These are phyloP conservation scores for Drosophila neocordata DNA, from an alignment of 1,140 invertebrate genomes.

Conservation along the genomic window DNA sequence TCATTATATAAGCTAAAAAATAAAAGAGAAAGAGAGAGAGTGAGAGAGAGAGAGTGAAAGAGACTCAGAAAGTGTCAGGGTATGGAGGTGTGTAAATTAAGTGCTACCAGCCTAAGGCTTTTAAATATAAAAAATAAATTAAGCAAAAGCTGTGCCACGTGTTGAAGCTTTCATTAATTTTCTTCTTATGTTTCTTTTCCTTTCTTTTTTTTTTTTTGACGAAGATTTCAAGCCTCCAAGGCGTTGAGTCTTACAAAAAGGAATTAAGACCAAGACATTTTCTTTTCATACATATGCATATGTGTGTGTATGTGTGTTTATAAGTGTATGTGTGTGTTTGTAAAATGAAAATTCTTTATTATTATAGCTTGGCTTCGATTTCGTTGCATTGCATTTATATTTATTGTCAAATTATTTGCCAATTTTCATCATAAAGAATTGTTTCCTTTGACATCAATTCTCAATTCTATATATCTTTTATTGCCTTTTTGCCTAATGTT, in stretches of 20 bases:
- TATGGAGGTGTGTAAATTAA: conserved; percentile 8
- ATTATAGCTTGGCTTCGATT: not conserved
- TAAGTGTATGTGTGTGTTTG: not conserved
- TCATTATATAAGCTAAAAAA: conserved; percentile 14
- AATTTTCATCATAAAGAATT: conserved; percentile 6
- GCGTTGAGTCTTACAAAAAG: conserved; percentile 1
- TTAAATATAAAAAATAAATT: conserved; percentile 19
- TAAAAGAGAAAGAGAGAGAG: too few relatives aligned
- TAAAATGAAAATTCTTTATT: not conserved
- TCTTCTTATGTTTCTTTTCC: conserved; percentile 4
- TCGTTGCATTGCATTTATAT: not conserved
- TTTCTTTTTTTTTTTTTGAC: not conserved
- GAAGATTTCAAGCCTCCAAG: not conserved
- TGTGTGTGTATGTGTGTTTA: not conserved
- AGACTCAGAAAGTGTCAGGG: not conserved
- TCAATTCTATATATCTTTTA: conserved; percentile 45
- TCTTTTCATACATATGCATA: not conserved
- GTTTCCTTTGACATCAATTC: conserved; percentile 7
- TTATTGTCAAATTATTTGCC: conserved; percentile 9
- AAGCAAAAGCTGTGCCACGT: conserved; percentile 20
- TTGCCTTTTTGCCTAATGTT: conserved; percentile 62
- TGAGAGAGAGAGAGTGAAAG: too few relatives aligned
- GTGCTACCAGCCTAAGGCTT: conserved; percentile 14
- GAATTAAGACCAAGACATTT: not conserved
- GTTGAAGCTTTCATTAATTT: conserved; percentile 16